Evolutionary conservation across 2,797 vertebrate species (phyloP).

Genomic region (Hirundo rustica): DNA sequence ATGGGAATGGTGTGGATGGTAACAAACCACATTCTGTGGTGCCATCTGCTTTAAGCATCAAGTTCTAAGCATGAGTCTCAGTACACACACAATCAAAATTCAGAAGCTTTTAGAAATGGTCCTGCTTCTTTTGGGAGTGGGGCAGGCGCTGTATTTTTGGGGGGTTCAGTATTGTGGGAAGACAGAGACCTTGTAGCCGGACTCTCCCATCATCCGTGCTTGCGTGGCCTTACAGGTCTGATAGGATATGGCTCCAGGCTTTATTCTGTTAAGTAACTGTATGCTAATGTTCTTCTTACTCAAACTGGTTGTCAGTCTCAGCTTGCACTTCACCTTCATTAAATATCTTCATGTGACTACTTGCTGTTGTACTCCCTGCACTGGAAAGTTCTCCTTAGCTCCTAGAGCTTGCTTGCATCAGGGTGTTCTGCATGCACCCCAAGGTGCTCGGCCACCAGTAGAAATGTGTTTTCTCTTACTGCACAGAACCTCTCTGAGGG

Average conservation of each 20-base stretch:
- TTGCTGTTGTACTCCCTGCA: background rate
- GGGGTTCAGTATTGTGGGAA: background rate
- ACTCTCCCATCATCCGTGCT: background rate
- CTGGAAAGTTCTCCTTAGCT: background rate
- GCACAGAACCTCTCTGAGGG: background rate
- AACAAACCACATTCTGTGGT: background rate
- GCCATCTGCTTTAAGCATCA: background rate
- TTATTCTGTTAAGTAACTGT: background rate
- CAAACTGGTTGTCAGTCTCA: background rate
- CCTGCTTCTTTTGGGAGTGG: background rate
- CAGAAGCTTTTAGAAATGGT: background rate
- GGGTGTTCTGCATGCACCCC: background rate
- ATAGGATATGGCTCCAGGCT: background rate
- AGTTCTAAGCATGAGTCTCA: background rate
- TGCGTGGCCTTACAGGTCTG: background rate
- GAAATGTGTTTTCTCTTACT: background rate
- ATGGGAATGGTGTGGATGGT: background rate
- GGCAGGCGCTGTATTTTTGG: background rate
- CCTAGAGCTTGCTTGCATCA: background rate
- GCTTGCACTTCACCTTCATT: background rate
- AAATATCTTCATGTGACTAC: slow-evolving; percentile 2
- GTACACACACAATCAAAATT: background rate
- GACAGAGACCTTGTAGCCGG: background rate
- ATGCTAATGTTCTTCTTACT: background rate
- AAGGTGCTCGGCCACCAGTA: background rate